phyloP scores from a whole-genome alignment of 2,888 invertebrate species.

The Molorchus minor region DNA sequence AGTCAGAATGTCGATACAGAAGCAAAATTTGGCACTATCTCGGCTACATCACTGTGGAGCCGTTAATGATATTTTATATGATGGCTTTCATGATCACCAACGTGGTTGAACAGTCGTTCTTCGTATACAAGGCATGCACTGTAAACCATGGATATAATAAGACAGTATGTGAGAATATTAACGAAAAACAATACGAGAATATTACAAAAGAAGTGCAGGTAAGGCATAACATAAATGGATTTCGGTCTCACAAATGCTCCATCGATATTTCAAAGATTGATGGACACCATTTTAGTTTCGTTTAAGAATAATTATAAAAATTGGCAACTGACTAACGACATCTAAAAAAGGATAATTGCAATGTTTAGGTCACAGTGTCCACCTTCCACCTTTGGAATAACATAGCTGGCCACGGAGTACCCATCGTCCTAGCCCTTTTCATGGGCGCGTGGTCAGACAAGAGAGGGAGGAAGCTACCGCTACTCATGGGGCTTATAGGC shows the following conservation, averaged over 20 bases:
- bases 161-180: slow-evolving; percentile 73
- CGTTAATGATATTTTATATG: slow-evolving; percentile 89
- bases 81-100: slow-evolving; percentile 84
- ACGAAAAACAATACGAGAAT: slow-evolving; percentile 66
- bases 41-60: slow-evolving; percentile 78
- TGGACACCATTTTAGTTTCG: too few relatives aligned
- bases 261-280: too few relatives aligned
- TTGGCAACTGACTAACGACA: too few relatives aligned
- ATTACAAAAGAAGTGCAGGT: slow-evolving; percentile 77
- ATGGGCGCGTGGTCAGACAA: slow-evolving; percentile 85
- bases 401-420: slow-evolving; percentile 76
- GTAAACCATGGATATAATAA: slow-evolving; percentile 76
- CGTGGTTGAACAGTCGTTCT: slow-evolving; percentile 82
- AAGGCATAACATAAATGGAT: too few relatives aligned
- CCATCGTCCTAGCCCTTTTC: slow-evolving; percentile 80
- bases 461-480: slow-evolving; percentile 77
- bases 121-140: slow-evolving; percentile 78
- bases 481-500: slow-evolving; percentile 76
- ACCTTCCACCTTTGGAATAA: slow-evolving; percentile 82
- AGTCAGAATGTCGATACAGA: slow-evolving; percentile 14
- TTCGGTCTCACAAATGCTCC: too few relatives aligned
- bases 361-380: slow-evolving; percentile 75
- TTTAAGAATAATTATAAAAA: too few relatives aligned
- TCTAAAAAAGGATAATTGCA: too few relatives aligned
- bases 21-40: slow-evolving; percentile 43